Evolutionary conservation across 2,113 vertebrate genomes (phyloP).

Genomic region (Sula dactylatra): DNA sequence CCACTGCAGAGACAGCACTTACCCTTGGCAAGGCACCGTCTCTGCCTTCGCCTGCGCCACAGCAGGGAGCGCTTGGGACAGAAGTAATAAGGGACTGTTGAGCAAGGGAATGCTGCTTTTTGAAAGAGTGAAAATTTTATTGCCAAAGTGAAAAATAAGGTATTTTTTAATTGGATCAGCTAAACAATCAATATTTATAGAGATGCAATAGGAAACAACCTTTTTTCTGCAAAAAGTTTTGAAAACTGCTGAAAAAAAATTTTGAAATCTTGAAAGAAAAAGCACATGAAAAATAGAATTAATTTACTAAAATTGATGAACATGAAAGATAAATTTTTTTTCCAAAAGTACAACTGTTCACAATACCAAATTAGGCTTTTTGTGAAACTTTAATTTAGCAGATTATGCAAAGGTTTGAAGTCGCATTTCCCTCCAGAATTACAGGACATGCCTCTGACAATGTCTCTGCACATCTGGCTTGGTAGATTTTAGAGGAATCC

Average conservation of each 20-base stretch:
- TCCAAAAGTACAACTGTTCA: neutral
- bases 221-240: neutral
- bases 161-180: neutral
- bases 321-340: fast-evolving
- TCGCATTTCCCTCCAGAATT: neutral
- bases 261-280: neutral
- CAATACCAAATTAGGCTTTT: neutral
- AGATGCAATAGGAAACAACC: neutral
- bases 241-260: neutral
- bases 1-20: fast-evolving
- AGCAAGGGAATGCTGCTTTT: neutral
- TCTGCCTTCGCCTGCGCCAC: neutral
- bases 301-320: neutral
- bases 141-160: neutral
- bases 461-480: neutral
- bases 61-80: fast-evolving
- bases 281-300: neutral
- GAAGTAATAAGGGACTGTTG: too few relatives aligned
- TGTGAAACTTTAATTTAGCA: neutral
- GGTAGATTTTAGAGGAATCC: neutral
- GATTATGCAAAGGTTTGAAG: neutral
- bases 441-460: fast-evolving
- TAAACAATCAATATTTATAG: neutral
- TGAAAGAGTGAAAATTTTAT: neutral
- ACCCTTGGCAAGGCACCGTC: too few relatives aligned